Conservation (phyloP, 2,113 vertebrate species). For the Pseudopodoces humilis region DNA sequence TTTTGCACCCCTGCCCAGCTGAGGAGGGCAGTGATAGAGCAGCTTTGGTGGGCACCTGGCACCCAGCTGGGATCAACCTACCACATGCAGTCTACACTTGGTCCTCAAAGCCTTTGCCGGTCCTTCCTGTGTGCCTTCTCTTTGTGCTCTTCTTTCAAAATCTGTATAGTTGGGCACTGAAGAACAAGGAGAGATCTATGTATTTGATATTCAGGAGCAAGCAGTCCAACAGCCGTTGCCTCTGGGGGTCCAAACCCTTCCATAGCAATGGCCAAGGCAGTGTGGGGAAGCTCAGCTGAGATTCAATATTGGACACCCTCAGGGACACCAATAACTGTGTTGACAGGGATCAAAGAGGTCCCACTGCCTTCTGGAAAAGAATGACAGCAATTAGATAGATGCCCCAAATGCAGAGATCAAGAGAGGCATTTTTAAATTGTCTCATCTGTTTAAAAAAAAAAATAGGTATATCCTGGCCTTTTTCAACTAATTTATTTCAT, state of each 20-base stretch:
- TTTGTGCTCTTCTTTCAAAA: background rate
- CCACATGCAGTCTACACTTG: background rate
- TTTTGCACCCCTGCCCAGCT: background rate
- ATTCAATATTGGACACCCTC: background rate
- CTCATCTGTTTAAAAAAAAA: background rate
- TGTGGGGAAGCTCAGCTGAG: background rate
- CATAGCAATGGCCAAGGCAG: fast-evolving
- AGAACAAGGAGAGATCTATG: background rate
- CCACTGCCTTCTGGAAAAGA: background rate
- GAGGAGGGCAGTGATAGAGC: background rate
- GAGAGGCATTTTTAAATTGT: background rate
- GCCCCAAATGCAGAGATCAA: background rate
- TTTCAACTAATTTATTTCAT: background rate
- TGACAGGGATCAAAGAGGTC: background rate
- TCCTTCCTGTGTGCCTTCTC: fast-evolving
- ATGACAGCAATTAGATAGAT: background rate
- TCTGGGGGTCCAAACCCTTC: background rate
- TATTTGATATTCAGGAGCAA: background rate
- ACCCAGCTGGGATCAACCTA: background rate
- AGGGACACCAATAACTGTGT: fast-evolving
- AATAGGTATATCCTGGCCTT: background rate
- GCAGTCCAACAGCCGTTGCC: background rate
- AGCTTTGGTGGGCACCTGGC: background rate
- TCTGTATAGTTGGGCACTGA: fast-evolving
- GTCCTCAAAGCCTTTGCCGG: background rate